A percentile compares a stretch with the other conserved stretches of the same genome.
Evolutionary conservation across 2,888 invertebrate species (phyloP).

Genomic region (Marronus borbonicus): DNA sequence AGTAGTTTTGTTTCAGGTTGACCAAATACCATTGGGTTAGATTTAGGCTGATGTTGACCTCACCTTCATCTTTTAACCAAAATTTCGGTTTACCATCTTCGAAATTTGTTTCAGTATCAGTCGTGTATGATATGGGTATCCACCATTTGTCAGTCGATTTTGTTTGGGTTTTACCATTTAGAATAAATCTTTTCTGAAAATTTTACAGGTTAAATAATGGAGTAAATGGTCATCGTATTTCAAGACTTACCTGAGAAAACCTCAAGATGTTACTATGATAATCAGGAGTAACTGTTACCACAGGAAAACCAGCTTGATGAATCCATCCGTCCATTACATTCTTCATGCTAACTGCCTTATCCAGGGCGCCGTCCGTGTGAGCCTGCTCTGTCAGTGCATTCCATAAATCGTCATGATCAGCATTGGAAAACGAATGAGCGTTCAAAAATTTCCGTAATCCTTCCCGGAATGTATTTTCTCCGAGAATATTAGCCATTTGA

Average conservation of each 20-base stretch:
- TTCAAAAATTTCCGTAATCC: conserved; percentile 73
- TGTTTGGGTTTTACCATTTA: conserved; percentile 46
- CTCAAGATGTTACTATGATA: conserved; percentile 65
- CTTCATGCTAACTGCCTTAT: conserved; percentile 71
- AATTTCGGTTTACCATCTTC: conserved; percentile 68
- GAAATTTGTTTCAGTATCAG: conserved; percentile 63
- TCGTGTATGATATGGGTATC: conserved; percentile 72
- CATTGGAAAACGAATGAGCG: conserved; percentile 74
- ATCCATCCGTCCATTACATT: conserved; percentile 81
- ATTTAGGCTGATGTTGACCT: conserved; percentile 61
- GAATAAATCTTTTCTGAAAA: conserved; percentile 64
- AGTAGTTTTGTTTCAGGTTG: conserved; percentile 79
- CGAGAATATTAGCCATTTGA: conserved; percentile 82
- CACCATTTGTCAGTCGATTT: conserved; percentile 66
- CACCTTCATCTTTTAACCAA: conserved; percentile 71
- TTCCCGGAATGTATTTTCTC: conserved; percentile 74
- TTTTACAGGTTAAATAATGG: not conserved
- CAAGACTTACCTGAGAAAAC: conserved; percentile 67
- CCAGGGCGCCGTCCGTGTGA: conserved; percentile 66
- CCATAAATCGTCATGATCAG: conserved; percentile 81
- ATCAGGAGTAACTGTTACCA: conserved; percentile 73
- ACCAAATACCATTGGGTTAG: conserved; percentile 75
- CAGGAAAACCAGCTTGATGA: conserved; percentile 79
- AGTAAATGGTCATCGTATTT: not conserved
- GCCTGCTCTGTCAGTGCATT: conserved; percentile 75